Conservation (phyloP, 2,888 invertebrate species). For the Xanthorhoe spadicearia region DNA sequence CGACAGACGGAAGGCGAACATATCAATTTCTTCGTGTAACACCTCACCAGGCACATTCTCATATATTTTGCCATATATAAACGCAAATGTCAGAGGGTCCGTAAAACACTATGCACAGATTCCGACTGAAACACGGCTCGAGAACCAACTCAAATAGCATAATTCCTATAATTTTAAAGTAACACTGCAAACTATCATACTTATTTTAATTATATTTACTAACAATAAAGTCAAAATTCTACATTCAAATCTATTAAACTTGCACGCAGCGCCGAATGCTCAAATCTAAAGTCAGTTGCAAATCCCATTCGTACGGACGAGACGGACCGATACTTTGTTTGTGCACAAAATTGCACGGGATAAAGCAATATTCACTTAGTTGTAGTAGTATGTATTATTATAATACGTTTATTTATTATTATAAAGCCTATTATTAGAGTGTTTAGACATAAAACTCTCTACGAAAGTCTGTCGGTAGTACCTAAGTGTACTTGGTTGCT, state of each 20-base stretch:
- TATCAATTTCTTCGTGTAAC: slow-evolving; percentile 19
- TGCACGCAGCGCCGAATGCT: slow-evolving; percentile 32
- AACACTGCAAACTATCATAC: neutral
- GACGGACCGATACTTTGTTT: no score
- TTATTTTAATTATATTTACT: neutral
- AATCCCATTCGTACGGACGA: no score
- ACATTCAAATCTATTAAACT: neutral
- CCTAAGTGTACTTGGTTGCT: no score
- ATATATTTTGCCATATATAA: slow-evolving; percentile 8
- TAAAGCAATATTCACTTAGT: no score
- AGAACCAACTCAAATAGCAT: slow-evolving; percentile 14
- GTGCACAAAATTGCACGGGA: no score
- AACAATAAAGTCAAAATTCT: neutral
- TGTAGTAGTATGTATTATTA: neutral
- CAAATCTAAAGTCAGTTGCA: no score
- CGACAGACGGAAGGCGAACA: slow-evolving; percentile 33
- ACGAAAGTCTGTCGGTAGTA: no score
- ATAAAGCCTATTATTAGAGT: no score
- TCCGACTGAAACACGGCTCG: slow-evolving; percentile 7
- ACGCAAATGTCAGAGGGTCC: slow-evolving; percentile 16
- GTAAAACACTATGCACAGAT: slow-evolving; percentile 21
- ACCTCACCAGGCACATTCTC: neutral
- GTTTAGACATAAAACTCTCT: no score
- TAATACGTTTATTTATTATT: no score
- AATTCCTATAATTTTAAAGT: slow-evolving; percentile 40